A percentile compares a stretch with the other conserved stretches of the same genome.
phyloP scores from a whole-genome alignment of 2,113 vertebrate genomes.

The Nothoprocta pentlandii region DNA sequence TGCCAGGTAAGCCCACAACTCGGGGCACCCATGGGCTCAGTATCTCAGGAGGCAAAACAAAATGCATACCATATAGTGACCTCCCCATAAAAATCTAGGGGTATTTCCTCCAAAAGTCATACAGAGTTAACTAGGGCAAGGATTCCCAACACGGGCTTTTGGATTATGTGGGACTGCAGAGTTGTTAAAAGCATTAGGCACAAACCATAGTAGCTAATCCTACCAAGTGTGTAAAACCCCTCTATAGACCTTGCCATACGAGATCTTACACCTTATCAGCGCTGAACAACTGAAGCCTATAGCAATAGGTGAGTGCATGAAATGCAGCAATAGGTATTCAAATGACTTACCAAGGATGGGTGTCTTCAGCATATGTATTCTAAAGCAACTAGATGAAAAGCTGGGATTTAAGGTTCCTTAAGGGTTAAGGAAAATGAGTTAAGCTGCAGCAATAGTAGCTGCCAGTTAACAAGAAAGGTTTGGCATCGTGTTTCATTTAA shows the following conservation, averaged over 20 bases:
- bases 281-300: not conserved
- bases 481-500: conserved; percentile 9
- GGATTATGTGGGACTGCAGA: not conserved
- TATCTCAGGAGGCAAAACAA: not conserved
- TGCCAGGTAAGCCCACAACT: not conserved
- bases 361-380: not conserved
- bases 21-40: not conserved
- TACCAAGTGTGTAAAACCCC: not conserved
- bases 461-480: conserved; percentile 52
- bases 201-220: not conserved
- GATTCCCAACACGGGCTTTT: conserved; percentile 5
- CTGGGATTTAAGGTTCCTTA: conserved; percentile 32
- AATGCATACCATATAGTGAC: not conserved
- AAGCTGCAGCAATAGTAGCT: conserved; percentile 30
- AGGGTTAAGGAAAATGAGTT: conserved; percentile 8
- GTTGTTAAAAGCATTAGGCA: conserved; percentile 11
- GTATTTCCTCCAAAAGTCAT: not conserved
- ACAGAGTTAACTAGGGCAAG: not conserved
- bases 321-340: not conserved
- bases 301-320: not conserved
- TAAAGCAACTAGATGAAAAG: conserved; percentile 36
- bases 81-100: not conserved
- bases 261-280: not conserved
- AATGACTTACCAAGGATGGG: not conserved
- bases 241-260: not conserved